A percentile compares a stretch with the other conserved stretches of the same genome.
Conservation (phyloP, 2,888 invertebrate species). For the Cremastobaeus sp. region DNA sequence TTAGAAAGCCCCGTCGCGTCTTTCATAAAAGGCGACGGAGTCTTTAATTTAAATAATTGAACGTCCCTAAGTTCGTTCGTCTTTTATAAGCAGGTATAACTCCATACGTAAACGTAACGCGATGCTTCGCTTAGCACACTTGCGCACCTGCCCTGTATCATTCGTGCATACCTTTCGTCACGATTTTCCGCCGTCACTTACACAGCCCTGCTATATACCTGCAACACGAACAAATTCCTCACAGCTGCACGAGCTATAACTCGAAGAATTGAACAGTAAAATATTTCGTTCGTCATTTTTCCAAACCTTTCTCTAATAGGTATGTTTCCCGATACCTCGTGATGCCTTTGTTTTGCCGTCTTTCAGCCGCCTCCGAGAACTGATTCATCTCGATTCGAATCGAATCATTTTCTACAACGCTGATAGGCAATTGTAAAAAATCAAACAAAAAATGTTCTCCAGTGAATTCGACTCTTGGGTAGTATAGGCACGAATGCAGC, state of each 20-base stretch:
- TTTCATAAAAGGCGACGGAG: conserved; percentile 75
- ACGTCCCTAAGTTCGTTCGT: conserved; percentile 65
- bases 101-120: conserved; percentile 34
- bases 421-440: too few relatives aligned
- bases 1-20: conserved; percentile 44
- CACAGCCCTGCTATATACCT: conserved; percentile 38
- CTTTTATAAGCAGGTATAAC: conserved; percentile 57
- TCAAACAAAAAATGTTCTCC: conserved; percentile 15
- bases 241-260: conserved; percentile 45
- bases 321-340: conserved; percentile 20
- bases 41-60: conserved; percentile 78
- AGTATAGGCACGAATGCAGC: too few relatives aligned
- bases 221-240: conserved; percentile 49
- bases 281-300: too few relatives aligned
- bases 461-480: conserved; percentile 1
- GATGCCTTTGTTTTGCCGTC: conserved; percentile 18
- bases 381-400: too few relatives aligned
- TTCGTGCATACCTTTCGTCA: conserved; percentile 66
- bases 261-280: too few relatives aligned
- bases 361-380: too few relatives aligned
- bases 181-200: conserved; percentile 57
- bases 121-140: conserved; percentile 65
- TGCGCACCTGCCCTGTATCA: conserved; percentile 76
- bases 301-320: too few relatives aligned
- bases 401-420: too few relatives aligned